These are phyloP conservation scores for Drosophila stalkeri DNA, from an alignment of 2,888 invertebrate genomes.

Conservation along the genomic window DNA sequence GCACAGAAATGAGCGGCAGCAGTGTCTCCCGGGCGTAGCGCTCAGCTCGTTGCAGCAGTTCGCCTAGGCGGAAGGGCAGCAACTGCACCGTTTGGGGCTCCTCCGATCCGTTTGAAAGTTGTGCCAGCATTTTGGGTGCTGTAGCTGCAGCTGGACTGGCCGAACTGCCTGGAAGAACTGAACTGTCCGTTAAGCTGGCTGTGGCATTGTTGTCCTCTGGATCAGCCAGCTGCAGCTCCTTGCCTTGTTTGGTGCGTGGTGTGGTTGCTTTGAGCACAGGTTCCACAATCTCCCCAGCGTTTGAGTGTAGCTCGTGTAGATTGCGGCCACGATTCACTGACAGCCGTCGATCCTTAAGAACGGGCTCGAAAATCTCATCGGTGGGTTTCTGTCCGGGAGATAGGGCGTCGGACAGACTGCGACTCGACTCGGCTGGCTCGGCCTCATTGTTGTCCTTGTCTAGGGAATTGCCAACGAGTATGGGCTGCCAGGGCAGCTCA, in stretches of 20 bases:
- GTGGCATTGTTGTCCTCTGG: constrained; percentile 11
- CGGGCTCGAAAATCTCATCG: constrained; percentile 87
- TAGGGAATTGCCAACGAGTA: constrained; percentile 86
- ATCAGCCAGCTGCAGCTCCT: constrained; percentile 67
- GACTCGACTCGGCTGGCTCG: constrained; percentile 81
- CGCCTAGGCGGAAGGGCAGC: constrained; percentile 91
- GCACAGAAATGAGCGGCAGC: constrained; percentile 91
- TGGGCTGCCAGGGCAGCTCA: constrained; percentile 86
- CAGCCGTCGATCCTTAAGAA: constrained; percentile 82
- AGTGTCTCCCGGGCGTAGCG: constrained; percentile 92
- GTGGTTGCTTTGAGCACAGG: constrained; percentile 89
- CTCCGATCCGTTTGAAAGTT: constrained; percentile 53
- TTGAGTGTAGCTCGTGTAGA: constrained; percentile 63
- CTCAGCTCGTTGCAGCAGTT: constrained; percentile 92
- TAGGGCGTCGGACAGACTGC: constrained; percentile 76
- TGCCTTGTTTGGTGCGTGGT: constrained; percentile 84
- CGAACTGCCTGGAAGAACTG: not conserved
- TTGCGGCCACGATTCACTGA: constrained; percentile 79
- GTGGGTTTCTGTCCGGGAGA: constrained; percentile 43
- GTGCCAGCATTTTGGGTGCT: constrained; percentile 60
- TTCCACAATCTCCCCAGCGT: constrained; percentile 89
- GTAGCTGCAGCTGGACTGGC: not conserved
- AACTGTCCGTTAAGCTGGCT: not conserved
- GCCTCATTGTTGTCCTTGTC: constrained; percentile 81
- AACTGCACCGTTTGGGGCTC: constrained; percentile 89